These are phyloP conservation scores for Beris chalybata DNA, from an alignment of 2,888 invertebrate genomes.

Conservation along the genomic window DNA sequence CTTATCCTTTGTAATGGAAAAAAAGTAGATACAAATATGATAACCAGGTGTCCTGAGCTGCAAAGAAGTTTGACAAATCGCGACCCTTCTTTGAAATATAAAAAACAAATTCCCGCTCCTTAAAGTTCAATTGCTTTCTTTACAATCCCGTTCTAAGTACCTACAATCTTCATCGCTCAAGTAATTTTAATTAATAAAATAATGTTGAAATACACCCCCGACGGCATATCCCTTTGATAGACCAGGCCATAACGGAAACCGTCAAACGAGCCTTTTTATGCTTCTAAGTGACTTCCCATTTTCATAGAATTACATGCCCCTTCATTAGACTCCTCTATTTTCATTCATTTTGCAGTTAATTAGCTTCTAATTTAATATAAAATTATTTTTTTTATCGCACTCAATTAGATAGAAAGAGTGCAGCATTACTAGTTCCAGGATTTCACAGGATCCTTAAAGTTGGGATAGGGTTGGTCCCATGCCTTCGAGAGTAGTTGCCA, in stretches of 20 bases:
- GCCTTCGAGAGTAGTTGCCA: neutral
- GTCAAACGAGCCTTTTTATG: slow-evolving; percentile 20
- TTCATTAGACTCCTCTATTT: slow-evolving; percentile 34
- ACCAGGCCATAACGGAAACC: slow-evolving; percentile 13
- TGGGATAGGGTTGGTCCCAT: slow-evolving; percentile 1
- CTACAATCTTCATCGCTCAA: no score
- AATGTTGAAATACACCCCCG: no score
- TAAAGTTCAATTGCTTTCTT: no score
- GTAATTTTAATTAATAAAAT: no score
- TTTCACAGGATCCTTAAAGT: slow-evolving; percentile 7
- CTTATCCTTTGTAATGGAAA: no score
- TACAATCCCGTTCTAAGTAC: no score
- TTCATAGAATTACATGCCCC: slow-evolving; percentile 31
- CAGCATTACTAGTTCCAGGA: slow-evolving; percentile 10
- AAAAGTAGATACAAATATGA: no score
- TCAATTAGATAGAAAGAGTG: slow-evolving; percentile 35
- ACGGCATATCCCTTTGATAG: no score
- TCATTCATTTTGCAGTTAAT: slow-evolving; percentile 39
- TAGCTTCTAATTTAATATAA: slow-evolving; percentile 37
- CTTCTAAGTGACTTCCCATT: slow-evolving; percentile 32
- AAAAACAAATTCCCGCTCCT: no score
- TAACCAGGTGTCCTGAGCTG: no score
- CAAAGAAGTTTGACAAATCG: no score
- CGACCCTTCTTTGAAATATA: no score
- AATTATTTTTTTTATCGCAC: slow-evolving; percentile 37